Evolutionary conservation across 1,140 invertebrate species (phyloP).

Genomic region (Portunus trituberculatus): DNA sequence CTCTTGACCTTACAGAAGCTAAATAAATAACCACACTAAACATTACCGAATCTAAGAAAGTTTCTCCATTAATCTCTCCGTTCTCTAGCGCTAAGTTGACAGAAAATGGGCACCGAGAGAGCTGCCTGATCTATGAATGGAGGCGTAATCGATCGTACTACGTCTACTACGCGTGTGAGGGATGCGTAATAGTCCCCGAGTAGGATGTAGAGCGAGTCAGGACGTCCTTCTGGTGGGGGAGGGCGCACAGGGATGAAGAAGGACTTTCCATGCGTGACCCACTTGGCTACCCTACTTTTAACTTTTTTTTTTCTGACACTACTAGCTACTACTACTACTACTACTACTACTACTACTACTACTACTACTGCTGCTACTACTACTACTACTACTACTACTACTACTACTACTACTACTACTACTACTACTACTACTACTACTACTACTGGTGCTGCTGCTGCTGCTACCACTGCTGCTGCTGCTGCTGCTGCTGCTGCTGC

Average conservation of each 20-base stretch:
- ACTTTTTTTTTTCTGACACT: no score
- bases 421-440: no score
- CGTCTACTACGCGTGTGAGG: conserved; percentile 4
- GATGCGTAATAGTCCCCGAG: background rate
- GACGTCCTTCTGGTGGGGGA: background rate
- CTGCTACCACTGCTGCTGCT: no score
- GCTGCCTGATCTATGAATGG: background rate
- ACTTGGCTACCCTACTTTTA: no score
- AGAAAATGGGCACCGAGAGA: background rate
- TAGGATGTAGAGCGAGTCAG: background rate
- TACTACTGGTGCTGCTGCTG: no score
- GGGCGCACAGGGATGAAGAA: background rate
- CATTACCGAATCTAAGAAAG: background rate
- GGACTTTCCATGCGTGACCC: no score
- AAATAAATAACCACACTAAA: background rate
- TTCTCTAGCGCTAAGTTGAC: background rate
- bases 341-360: no score
- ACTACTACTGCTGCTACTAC: no score
- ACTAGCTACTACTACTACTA: no score
- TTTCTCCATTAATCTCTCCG: background rate
- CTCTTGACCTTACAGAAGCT: background rate
- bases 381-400: no score
- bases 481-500: no score
- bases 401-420: no score
- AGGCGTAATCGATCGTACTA: conserved; percentile 13